phyloP scores from a whole-genome alignment of 2,113 vertebrate species.

The Henicopernis longicauda region DNA sequence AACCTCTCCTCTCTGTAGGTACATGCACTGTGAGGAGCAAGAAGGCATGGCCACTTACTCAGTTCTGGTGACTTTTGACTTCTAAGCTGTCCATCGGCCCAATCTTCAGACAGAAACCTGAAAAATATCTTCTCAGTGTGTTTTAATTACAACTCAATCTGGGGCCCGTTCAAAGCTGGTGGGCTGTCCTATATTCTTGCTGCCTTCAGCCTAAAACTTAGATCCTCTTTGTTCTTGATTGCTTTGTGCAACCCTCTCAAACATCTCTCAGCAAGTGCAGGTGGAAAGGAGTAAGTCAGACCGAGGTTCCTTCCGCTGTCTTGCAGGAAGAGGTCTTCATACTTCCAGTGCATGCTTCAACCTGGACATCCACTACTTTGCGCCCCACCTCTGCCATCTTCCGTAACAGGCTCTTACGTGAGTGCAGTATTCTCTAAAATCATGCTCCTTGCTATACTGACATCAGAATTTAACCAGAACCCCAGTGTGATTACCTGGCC shows the following conservation, averaged over 20 bases:
- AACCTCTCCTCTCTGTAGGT: not conserved
- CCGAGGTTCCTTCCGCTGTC: not conserved
- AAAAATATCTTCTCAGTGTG: not conserved
- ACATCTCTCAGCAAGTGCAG: not conserved
- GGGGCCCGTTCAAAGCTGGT: not conserved
- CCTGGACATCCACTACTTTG: not conserved
- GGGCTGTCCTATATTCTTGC: not conserved
- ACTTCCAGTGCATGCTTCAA: not conserved
- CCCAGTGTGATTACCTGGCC: not conserved
- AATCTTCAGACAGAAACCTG: not conserved
- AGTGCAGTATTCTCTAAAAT: not conserved
- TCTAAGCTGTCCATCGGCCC: not conserved
- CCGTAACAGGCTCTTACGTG: not conserved
- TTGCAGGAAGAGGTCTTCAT: not conserved
- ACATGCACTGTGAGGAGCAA: not conserved
- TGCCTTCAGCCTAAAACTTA: not conserved
- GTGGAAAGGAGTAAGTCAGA: not conserved
- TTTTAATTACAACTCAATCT: not conserved
- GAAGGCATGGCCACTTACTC: not conserved
- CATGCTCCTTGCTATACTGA: not conserved
- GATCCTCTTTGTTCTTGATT: not conserved
- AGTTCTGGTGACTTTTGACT: not conserved
- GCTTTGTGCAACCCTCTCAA: not conserved
- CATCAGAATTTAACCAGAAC: not conserved
- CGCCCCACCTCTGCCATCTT: not conserved